These are phyloP conservation scores for Cancer borealis DNA, from an alignment of 2,888 invertebrate species.

Conservation along the genomic window DNA sequence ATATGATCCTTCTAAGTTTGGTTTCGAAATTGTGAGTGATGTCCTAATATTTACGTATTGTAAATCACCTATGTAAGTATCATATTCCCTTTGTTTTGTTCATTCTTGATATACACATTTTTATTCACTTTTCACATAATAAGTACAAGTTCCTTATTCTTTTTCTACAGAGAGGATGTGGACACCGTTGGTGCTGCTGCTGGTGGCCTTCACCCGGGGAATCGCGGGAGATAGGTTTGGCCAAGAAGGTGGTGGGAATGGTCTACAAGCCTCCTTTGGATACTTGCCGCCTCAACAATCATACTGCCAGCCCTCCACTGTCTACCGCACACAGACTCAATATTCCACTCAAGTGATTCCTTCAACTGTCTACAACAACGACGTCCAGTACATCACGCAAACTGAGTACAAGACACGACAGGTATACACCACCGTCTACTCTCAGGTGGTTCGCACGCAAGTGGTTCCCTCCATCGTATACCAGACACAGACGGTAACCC, in stretches of 20 bases:
- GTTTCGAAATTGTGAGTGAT: neutral
- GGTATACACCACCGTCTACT: constrained; percentile 65
- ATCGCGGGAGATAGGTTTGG: constrained; percentile 37
- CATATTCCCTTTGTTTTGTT: neutral
- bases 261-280: constrained; percentile 42
- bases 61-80: neutral
- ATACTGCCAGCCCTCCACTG: constrained; percentile 68
- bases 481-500: constrained; percentile 63
- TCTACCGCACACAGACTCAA: constrained; percentile 65
- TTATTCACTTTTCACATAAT: neutral
- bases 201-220: constrained; percentile 51
- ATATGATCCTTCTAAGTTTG: neutral
- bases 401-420: constrained; percentile 60
- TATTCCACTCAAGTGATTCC: constrained; percentile 67
- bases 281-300: constrained; percentile 64
- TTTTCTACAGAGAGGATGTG: constrained; percentile 51
- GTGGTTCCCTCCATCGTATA: constrained; percentile 60
- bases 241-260: constrained; percentile 38
- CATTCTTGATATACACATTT: neutral
- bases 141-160: neutral
- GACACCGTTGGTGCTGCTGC: constrained; percentile 52
- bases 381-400: constrained; percentile 67
- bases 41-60: neutral
- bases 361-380: constrained; percentile 67
- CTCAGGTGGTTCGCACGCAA: constrained; percentile 67